Conservation (phyloP, 2,888 invertebrate genomes). For the Andrena flavipes region DNA sequence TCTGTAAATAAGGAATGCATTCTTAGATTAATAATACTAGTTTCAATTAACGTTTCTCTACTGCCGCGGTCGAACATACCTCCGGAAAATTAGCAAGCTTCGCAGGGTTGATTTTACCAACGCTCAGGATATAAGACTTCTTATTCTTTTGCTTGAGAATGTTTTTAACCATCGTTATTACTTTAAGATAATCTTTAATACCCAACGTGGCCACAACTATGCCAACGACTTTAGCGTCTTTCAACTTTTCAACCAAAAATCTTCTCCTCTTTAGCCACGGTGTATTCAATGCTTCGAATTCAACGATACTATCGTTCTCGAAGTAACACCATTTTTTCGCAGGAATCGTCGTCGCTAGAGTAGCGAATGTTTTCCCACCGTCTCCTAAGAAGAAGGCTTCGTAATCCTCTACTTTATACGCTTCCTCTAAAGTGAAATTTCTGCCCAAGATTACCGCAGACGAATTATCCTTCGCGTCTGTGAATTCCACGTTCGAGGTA, state of each 20-base stretch:
- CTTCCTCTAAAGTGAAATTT: conserved; percentile 74
- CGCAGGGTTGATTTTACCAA: conserved; percentile 97
- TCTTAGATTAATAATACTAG: neutral
- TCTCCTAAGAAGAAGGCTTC: conserved; percentile 89
- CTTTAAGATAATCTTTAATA: conserved; percentile 91
- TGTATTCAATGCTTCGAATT: conserved; percentile 84
- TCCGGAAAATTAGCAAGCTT: conserved; percentile 98
- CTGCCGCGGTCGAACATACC: conserved; percentile 84
- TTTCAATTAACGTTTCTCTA: neutral
- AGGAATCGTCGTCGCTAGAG: conserved; percentile 86
- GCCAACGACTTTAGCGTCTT: conserved; percentile 94
- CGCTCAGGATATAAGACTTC: conserved; percentile 95
- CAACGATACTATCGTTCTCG: conserved; percentile 84
- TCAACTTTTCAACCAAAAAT: conserved; percentile 95
- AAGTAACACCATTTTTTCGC: conserved; percentile 87
- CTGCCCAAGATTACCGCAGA: conserved; percentile 75
- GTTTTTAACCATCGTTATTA: conserved; percentile 90
- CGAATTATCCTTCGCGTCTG: conserved; percentile 55
- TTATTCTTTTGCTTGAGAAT: conserved; percentile 90
- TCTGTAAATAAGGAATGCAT: conserved; percentile 85
- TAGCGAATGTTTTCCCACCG: conserved; percentile 88
- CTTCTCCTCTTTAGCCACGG: conserved; percentile 92
- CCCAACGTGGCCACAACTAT: conserved; percentile 96
- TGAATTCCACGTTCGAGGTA: conserved; percentile 74
- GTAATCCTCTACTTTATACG: conserved; percentile 85